Conservation (phyloP, 92 coral and sea anemone species). For the Epizoanthus ramosus region DNA sequence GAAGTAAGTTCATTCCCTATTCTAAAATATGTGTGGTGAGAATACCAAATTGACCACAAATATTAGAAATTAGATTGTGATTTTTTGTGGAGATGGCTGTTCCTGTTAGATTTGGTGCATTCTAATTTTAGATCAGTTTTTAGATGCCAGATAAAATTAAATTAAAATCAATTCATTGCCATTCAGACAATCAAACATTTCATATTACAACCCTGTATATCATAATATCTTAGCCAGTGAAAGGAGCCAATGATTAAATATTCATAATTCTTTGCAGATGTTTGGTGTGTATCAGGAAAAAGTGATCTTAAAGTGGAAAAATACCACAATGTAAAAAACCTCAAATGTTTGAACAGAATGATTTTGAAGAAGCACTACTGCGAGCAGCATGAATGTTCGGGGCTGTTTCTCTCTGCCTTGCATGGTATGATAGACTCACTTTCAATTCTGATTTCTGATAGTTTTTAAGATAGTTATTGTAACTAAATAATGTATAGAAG, state of each 20-base stretch:
- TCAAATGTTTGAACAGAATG: slow-evolving; percentile 34
- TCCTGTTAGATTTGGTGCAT: background rate
- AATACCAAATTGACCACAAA: slow-evolving; percentile 6
- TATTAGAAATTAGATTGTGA: slow-evolving; percentile 13
- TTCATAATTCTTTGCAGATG: slow-evolving; percentile 39
- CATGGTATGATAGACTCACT: slow-evolving; percentile 20
- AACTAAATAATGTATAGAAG: background rate
- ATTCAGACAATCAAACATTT: background rate
- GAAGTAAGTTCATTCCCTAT: background rate
- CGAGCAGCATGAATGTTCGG: background rate
- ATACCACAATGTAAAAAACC: slow-evolving; percentile 32
- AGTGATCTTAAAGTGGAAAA: slow-evolving; percentile 16
- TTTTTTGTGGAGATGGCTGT: background rate
- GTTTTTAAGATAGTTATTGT: background rate
- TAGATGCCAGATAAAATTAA: background rate
- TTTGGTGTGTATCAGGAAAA: slow-evolving; percentile 3
- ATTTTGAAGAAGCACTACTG: background rate
- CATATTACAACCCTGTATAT: background rate
- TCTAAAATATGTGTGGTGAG: slow-evolving; percentile 18
- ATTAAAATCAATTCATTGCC: background rate
- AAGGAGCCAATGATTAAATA: slow-evolving; percentile 17
- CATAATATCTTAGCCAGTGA: slow-evolving; percentile 12
- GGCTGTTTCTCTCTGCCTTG: slow-evolving; percentile 18
- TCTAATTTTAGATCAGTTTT: slow-evolving; percentile 5
- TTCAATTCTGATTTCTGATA: background rate